Evolutionary conservation across 2,113 vertebrate genomes (phyloP), one percentile per base, ranked within the genome.

Genomic region (Hippolais icterina): DNA sequence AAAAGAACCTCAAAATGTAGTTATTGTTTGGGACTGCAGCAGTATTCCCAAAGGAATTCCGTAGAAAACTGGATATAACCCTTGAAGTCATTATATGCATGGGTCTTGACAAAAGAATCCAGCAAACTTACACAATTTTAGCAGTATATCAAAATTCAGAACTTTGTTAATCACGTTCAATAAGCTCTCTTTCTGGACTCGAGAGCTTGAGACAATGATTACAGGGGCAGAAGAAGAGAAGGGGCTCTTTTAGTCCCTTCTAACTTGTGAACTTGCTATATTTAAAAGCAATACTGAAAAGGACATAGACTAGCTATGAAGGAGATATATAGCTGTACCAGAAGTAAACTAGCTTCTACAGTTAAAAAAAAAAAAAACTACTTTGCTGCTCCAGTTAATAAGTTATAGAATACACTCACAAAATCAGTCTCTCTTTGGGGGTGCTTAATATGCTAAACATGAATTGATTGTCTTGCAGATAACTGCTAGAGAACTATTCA

Each of bases 1-100:
- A 83, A 89, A 84, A 84, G 21, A 82, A 47, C 12, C 27, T 84
- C 86, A 85, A 89, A 96, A 95, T 72, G 27, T 97, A 95, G 87
- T 83, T 93, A 52, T 37, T 78, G 35, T 63, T 80, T 79, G 87
- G 60, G 53, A 60, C 65, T 87, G n/a, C 53, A 61, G 63, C 18
- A 44, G 1, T 71, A 85, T 57, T 56, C 27, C 59, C 20, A 61
- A 52, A 93, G 44, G 39, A 61, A 87, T 90, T 68, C 46, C 54
- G 35, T 35, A 25, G 78, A 95, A 96, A 85, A 83, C n/a, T 90
- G 29, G 37, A 24, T 83, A 63, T 53, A 82, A 86, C 11, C 37
- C 9, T 10, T 76, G 65, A 93, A 92, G 54, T 46, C 31, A 49
- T 42, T 57, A 50, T 76, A 39, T 59, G 37, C 10, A 27, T 31